Conservation (phyloP, 2,113 vertebrate species). For the Ivindomyrus marchei region DNA sequence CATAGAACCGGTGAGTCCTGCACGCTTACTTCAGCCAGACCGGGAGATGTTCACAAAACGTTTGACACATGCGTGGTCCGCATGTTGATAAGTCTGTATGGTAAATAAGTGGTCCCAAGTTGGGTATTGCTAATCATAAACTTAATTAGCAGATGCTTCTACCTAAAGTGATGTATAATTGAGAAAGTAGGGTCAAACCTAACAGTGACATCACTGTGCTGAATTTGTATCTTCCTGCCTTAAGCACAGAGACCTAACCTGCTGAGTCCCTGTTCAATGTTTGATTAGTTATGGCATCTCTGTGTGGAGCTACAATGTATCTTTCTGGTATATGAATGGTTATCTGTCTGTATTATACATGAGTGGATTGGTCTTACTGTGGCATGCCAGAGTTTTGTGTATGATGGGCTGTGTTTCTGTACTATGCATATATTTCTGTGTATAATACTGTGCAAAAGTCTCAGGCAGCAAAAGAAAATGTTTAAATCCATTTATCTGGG, state of each 20-base stretch:
- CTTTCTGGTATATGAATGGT: background rate
- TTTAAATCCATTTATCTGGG: background rate
- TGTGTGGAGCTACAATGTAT: background rate
- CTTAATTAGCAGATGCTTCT: background rate
- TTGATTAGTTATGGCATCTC: background rate
- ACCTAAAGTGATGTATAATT: background rate
- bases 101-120: background rate
- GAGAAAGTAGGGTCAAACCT: background rate
- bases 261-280: background rate
- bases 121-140: background rate
- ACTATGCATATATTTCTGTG: background rate
- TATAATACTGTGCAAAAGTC: background rate
- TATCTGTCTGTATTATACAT: background rate
- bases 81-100: background rate
- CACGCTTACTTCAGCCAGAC: background rate
- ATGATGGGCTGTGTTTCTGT: background rate
- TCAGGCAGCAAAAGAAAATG: background rate
- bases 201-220: background rate
- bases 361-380: background rate
- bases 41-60: background rate
- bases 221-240: background rate
- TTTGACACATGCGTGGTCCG: background rate
- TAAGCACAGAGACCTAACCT: background rate
- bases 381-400: background rate
- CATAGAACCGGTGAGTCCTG: constrained; percentile 64